Evolutionary conservation across 1,140 invertebrate genomes (phyloP), one percentile per base, ranked within the genome.

Genomic region (Dysdera silvatica): DNA sequence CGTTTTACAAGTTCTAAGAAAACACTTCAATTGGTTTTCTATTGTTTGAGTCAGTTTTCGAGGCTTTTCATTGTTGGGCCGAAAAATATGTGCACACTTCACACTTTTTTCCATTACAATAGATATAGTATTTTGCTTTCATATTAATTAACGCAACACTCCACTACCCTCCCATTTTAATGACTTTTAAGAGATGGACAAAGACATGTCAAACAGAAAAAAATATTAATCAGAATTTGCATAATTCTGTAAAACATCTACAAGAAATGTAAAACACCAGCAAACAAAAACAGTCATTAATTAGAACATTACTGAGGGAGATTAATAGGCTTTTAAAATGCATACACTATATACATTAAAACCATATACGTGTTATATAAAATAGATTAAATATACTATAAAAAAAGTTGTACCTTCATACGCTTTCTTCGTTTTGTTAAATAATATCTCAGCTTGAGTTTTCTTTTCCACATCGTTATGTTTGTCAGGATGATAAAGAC

Each of bases 401-500:
- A 58, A 47, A 12, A 12, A 51, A 28, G 26, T 2, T 26, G 65
- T 76, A 89, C 93, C 88, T 84, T 96, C 91, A 79, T 96, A 92
- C 8, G 92, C 93, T 70, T 84, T 86, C 74, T 95, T 95, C 0
- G 87, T 87, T 75, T 91, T 89, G 73, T 89, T 90, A 73, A 97
- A 97, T 68, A 97, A 80, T 52, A 86, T 76, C 76, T 95, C 92
- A 3, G 95, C 94, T 77, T 91, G 85, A 71, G 86, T 86, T 65
- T 79, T 78, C 72, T 93, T 91, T 47, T 83, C 80, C 1, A 81
- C 81, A 16, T 85, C 83, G 7, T 80, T 76, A 77, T 97, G 93
- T 77, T 97, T 98, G 73, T 98, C 94, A 7, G 95, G 95, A 79
- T 97, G 94, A 72, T 93, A 97, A 53, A 93, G 84, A 67, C 86